Evolutionary conservation across 64 coral and sea anemone genomes (phyloP).

Genomic region (Stylophora pistillata): DNA sequence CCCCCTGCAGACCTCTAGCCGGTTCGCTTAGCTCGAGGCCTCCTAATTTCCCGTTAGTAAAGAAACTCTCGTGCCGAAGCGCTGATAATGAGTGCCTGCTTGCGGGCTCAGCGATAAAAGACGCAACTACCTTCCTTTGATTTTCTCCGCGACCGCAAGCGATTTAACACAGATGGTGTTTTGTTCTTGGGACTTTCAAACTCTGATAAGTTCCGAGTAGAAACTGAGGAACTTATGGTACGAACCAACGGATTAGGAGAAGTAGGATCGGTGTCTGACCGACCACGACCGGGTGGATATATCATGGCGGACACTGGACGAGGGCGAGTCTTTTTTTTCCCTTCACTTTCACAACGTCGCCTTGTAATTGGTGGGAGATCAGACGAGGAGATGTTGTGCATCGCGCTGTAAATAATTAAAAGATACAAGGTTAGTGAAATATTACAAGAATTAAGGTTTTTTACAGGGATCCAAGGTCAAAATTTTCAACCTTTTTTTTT

Average conservation of each 20-base stretch:
- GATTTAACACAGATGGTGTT: constrained; percentile 24
- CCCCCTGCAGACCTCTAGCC: no score
- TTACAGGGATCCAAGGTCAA: no score
- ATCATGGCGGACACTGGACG: constrained; percentile 19
- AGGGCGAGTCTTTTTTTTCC: constrained; percentile 5
- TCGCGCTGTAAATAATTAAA: background rate
- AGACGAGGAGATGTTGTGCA: constrained; percentile 19
- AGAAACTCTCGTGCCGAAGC: no score
- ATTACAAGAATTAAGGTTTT: no score
- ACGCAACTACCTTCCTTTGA: constrained; percentile 11
- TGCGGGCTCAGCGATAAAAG: background rate
- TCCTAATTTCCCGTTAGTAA: no score
- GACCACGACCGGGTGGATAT: constrained; percentile 35
- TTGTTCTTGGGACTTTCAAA: constrained; percentile 30
- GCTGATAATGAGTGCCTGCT: no score
- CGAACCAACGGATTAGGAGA: background rate
- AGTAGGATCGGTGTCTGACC: constrained; percentile 38
- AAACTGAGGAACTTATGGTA: background rate
- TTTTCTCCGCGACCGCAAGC: constrained; percentile 43
- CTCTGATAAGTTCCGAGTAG: constrained; percentile 11
- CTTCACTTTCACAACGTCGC: constrained; percentile 20
- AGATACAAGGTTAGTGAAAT: no score
- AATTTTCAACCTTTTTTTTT: no score
- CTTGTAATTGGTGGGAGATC: background rate
- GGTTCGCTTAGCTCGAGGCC: no score